Evolutionary conservation across 2,797 vertebrate genomes (phyloP).

Genomic region (Gallinago solitaria): DNA sequence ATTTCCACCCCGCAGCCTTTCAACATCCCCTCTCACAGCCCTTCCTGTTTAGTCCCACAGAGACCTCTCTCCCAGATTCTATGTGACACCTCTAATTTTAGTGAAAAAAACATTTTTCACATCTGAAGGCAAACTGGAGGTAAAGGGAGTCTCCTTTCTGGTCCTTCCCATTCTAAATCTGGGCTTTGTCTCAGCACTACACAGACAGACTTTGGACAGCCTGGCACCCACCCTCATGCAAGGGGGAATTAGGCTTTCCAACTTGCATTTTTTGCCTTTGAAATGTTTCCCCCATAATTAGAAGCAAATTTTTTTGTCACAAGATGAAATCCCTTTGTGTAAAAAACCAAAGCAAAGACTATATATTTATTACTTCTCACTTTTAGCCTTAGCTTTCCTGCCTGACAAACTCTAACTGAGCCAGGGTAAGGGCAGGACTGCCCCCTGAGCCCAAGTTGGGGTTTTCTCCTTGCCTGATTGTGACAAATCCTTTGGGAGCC

Average conservation of each 20-base stretch:
- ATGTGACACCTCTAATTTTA: neutral
- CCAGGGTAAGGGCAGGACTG: neutral
- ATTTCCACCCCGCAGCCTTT: neutral
- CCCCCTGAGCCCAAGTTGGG: neutral
- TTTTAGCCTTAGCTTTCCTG: neutral
- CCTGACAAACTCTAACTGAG: neutral
- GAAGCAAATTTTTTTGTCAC: constrained; percentile 29
- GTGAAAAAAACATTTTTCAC: neutral
- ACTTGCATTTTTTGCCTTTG: constrained; percentile 24
- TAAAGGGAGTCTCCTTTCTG: neutral
- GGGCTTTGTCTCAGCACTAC: neutral
- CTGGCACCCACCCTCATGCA: neutral
- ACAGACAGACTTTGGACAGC: constrained; percentile 4
- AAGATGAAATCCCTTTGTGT: constrained; percentile 32
- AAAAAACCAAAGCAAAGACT: neutral
- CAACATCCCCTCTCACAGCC: neutral
- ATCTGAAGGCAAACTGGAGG: neutral
- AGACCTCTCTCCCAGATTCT: neutral
- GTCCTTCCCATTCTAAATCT: neutral
- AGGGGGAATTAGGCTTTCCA: neutral
- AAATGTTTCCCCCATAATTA: constrained; percentile 32
- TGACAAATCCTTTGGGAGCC: neutral
- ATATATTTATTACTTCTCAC: neutral
- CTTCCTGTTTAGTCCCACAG: neutral
- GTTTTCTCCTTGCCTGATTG: neutral